Conservation (phyloP, 2,888 invertebrate species). For the Dorcus hopei region DNA sequence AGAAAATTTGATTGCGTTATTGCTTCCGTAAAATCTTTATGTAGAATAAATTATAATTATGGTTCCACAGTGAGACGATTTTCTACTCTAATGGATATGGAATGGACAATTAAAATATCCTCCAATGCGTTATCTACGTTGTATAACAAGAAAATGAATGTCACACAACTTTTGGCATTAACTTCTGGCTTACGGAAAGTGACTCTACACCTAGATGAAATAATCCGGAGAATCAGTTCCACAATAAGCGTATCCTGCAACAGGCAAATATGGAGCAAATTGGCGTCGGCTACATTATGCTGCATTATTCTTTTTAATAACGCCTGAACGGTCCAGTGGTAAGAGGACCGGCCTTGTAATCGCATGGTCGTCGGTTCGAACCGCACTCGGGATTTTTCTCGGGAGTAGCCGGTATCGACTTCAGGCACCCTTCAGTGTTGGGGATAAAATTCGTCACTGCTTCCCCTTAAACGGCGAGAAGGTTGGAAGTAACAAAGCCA, state of each 20-base stretch:
- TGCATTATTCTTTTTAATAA: constrained; percentile 4
- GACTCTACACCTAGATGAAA: background rate
- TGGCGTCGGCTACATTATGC: background rate
- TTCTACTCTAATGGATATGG: background rate
- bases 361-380: too few relatives aligned
- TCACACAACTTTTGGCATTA: background rate
- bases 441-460: too few relatives aligned
- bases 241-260: background rate
- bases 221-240: background rate
- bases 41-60: background rate
- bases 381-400: too few relatives aligned
- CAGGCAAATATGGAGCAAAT: background rate
- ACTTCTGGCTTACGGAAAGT: background rate
- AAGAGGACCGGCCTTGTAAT: too few relatives aligned
- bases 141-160: background rate
- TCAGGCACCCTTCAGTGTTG: too few relatives aligned
- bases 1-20: background rate
- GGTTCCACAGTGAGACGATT: background rate
- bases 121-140: background rate
- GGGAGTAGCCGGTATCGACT: too few relatives aligned
- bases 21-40: background rate
- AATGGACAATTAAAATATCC: background rate
- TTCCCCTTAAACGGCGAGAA: too few relatives aligned
- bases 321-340: too few relatives aligned
- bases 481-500: too few relatives aligned